A percentile compares a stretch with the other conserved stretches of the same genome.
These are phyloP conservation scores for Alloscopus bannaensis DNA, from an alignment of 2,888 invertebrate genomes.

Conservation along the genomic window DNA sequence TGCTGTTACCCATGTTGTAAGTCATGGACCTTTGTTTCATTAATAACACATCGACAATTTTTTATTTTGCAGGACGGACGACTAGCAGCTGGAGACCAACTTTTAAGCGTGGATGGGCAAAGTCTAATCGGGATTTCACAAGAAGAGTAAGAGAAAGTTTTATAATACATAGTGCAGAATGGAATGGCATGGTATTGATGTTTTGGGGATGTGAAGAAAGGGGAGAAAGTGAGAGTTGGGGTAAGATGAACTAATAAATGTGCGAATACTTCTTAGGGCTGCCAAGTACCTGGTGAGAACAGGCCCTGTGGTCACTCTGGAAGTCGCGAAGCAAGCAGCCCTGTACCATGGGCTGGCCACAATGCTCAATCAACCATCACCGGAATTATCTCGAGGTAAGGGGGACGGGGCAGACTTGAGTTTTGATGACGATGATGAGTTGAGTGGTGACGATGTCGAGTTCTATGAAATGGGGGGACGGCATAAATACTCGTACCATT, in stretches of 20 bases:
- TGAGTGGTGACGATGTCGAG: constrained; percentile 51
- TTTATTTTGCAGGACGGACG: constrained; percentile 85
- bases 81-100: constrained; percentile 96
- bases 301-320: constrained; percentile 93
- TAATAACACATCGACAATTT: constrained; percentile 20
- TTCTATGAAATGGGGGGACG: constrained; percentile 24
- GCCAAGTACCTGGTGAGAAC: constrained; percentile 97
- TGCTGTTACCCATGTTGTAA: too few species aligned
- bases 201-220: too few species aligned
- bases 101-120: constrained; percentile 97
- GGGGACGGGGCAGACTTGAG: constrained; percentile 54
- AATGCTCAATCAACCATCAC: constrained; percentile 90
- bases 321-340: constrained; percentile 98
- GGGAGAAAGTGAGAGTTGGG: too few species aligned
- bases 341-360: constrained; percentile 97
- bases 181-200: too few species aligned
- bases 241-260: too few species aligned
- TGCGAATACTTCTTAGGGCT: constrained; percentile 80
- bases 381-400: constrained; percentile 85
- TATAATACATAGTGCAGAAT: background rate
- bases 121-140: constrained; percentile 88
- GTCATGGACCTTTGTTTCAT: too few species aligned
- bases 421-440: constrained; percentile 61
- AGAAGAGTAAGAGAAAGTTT: constrained; percentile 78
- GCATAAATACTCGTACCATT: constrained; percentile 6